Evolutionary conservation across 2,797 vertebrate species (phyloP), one percentile per base, ranked within the genome.

Genomic region (Gouania willdenowi): DNA sequence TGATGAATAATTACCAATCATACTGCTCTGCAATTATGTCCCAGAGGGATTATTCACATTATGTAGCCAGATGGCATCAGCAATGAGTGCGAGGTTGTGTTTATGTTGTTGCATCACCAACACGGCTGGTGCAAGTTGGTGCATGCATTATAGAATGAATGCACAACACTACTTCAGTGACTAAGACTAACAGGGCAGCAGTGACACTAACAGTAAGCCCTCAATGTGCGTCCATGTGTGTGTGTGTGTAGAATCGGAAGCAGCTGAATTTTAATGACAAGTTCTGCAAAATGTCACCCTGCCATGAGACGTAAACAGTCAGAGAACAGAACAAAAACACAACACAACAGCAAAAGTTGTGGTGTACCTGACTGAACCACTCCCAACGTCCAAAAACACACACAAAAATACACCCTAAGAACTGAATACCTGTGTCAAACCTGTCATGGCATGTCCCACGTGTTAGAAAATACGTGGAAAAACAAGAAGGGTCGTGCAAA

Each of bases 261-360:
- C n/a, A 16, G 5, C 16, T 15, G 15, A 6, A 21, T 55, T 47
- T 32, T 44, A 11, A 17, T 1, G 5, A 27, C 40, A 23, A 23
- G 24, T 16, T 12, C 25, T 20, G 24, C 43, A 41, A 48, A 41
- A 39, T 19, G 39, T 37, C 3, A 4, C 47, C 53, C 46, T 32
- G 45, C 53, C 56, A 53, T 2, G 10, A 24, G 35, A 55, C 42
- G 48, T 5, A 1, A 55, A 42, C 44, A 53, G 43, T 73, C 37
- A 25, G 40, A n/a, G n/a, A n/a, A n/a, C n/a, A n/a, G 13, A 14
- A 13, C 28, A 72, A 71, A 75, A 68, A 71, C 58, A 56, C 58
- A 41, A 52, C 10, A 3, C 16, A 6, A 42, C n/a, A n/a, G n/a
- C n/a, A n/a, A n/a, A n/a, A n/a, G n/a, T n/a, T n/a, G n/a, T n/a